These are phyloP conservation scores for Lophius piscatorius DNA, from an alignment of 2,113 vertebrate genomes.

Conservation along the genomic window DNA sequence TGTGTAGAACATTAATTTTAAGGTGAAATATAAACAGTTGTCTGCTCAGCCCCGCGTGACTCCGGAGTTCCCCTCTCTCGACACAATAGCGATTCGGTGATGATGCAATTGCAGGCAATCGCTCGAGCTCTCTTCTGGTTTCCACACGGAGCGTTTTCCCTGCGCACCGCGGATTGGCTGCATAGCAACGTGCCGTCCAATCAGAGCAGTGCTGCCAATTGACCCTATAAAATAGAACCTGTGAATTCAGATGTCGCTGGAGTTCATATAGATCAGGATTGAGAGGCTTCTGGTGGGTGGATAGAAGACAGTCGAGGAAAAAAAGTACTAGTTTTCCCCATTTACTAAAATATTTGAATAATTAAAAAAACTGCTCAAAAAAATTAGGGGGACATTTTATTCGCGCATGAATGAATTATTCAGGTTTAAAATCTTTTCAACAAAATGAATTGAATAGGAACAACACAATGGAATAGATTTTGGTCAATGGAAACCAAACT, in stretches of 20 bases:
- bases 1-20: fast-evolving
- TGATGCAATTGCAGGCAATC: slow-evolving; percentile 83
- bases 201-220: slow-evolving; percentile 35
- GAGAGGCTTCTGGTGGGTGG: slow-evolving; percentile 7
- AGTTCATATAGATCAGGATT: too few relatives aligned
- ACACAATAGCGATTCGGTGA: slow-evolving; percentile 62
- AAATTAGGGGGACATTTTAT: too few relatives aligned
- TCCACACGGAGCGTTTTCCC: slow-evolving; percentile 54
- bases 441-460: too few relatives aligned
- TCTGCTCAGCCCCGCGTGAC: slow-evolving; percentile 57
- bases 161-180: slow-evolving; percentile 67
- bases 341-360: too few relatives aligned
- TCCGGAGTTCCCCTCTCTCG: slow-evolving; percentile 71
- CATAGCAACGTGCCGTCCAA: slow-evolving; percentile 69
- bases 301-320: too few relatives aligned
- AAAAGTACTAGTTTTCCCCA: too few relatives aligned
- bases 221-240: neutral
- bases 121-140: slow-evolving; percentile 21
- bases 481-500: too few relatives aligned
- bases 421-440: too few relatives aligned
- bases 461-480: too few relatives aligned
- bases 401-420: too few relatives aligned
- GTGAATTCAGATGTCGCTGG: neutral
- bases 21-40: neutral
- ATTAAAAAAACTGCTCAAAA: too few relatives aligned